Conservation (phyloP, 2,888 invertebrate species). For the Nomada hirtipes region DNA sequence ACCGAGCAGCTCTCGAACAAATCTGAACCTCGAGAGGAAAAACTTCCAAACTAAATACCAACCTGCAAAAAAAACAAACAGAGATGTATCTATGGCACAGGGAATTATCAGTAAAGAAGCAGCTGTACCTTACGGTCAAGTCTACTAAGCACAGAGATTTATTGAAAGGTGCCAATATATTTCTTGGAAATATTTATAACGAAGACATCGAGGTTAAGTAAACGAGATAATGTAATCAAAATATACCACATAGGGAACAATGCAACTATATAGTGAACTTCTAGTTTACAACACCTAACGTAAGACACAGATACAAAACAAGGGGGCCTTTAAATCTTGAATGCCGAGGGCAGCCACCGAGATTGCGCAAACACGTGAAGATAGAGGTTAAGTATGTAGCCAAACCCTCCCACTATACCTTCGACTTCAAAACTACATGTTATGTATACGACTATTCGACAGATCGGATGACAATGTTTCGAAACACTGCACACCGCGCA, state of each 20-base stretch:
- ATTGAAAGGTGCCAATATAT: background rate
- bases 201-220: background rate
- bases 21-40: conserved; percentile 94
- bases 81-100: background rate
- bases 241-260: background rate
- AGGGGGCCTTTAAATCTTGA: background rate
- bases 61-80: conserved; percentile 87
- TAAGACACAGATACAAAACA: background rate
- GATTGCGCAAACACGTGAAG: conserved; percentile 50
- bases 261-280: background rate
- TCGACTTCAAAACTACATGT: conserved; percentile 14
- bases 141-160: background rate
- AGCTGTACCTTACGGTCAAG: background rate
- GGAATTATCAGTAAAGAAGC: background rate
- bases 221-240: background rate
- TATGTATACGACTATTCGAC: conserved; percentile 37
- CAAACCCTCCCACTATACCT: conserved; percentile 30
- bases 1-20: conserved; percentile 93
- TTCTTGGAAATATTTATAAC: background rate
- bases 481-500: conserved; percentile 31
- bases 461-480: conserved; percentile 27
- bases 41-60: conserved; percentile 97
- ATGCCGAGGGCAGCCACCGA: conserved; percentile 17
- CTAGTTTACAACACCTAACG: background rate
- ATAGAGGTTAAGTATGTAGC: conserved; percentile 45